These are phyloP conservation scores for Helicoverpa armigera DNA, from an alignment of 1,140 invertebrate genomes.

Conservation along the genomic window DNA sequence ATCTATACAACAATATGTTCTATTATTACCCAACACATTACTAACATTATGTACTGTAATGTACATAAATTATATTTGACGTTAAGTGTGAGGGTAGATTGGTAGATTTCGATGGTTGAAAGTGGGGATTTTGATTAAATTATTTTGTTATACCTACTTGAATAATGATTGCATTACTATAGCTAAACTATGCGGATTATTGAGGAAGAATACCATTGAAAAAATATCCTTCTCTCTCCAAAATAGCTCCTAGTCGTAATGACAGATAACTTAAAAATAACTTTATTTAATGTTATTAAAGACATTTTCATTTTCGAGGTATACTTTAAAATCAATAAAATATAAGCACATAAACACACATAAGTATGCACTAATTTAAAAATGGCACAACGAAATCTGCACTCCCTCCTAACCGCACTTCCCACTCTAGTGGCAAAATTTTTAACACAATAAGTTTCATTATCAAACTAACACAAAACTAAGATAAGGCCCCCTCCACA, in stretches of 20 bases:
- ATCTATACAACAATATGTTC: constrained; percentile 70
- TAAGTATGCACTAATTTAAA: neutral
- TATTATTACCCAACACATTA: constrained; percentile 59
- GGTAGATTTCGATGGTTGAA: neutral
- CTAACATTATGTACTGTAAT: constrained; percentile 53
- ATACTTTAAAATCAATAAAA: too few relatives aligned
- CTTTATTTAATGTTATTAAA: too few relatives aligned
- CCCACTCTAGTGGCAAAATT: neutral
- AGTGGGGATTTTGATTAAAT: neutral
- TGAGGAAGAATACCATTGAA: too few relatives aligned
- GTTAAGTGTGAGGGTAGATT: neutral
- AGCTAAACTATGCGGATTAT: too few relatives aligned
- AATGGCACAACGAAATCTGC: neutral
- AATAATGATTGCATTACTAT: neutral
- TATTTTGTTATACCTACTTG: neutral
- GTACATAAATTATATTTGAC: constrained; percentile 52
- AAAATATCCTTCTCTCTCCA: too few relatives aligned
- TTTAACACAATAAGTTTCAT: constrained; percentile 52
- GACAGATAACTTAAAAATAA: too few relatives aligned
- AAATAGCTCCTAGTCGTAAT: too few relatives aligned
- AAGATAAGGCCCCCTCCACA: constrained; percentile 77
- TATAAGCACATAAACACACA: too few relatives aligned
- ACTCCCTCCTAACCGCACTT: neutral
- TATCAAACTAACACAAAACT: constrained; percentile 75
- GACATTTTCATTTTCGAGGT: too few relatives aligned